Conservation (phyloP, 1,140 invertebrate species). For the Matsumurasca onukii region DNA sequence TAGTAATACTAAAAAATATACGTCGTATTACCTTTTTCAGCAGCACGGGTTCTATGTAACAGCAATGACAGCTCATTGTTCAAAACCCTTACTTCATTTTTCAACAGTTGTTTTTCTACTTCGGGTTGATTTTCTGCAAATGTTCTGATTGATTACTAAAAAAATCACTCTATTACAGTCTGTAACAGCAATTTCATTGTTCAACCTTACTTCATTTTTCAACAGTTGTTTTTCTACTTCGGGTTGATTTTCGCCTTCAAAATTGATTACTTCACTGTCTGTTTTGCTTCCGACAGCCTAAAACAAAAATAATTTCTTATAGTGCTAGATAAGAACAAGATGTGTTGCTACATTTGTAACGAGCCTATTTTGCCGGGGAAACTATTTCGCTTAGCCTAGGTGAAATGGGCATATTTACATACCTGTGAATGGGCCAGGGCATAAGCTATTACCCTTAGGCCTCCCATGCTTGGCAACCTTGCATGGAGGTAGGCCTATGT, state of each 20-base stretch:
- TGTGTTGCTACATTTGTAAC: no score
- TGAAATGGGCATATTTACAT: no score
- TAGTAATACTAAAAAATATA: no score
- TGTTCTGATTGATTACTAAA: no score
- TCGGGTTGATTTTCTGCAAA: slow-evolving; percentile 30
- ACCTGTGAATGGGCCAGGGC: no score
- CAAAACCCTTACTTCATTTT: slow-evolving; percentile 57
- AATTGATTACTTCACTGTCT: background rate
- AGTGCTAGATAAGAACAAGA: no score
- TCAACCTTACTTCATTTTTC: slow-evolving; percentile 57
- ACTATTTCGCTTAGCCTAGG: no score
- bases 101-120: slow-evolving; percentile 49
- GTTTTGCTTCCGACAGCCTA: slow-evolving; percentile 12
- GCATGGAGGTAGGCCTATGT: no score
- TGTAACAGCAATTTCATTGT: slow-evolving; percentile 56
- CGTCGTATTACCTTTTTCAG: slow-evolving; percentile 52
- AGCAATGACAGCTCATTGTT: slow-evolving; percentile 58
- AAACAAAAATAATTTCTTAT: slow-evolving; percentile 4
- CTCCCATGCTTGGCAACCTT: no score
- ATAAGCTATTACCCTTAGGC: no score
- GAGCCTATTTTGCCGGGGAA: no score
- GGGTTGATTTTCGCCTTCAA: slow-evolving; percentile 15
- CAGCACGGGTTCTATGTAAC: slow-evolving; percentile 53
- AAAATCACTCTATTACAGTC: no score
- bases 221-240: slow-evolving; percentile 49